Evolutionary conservation across 2,888 invertebrate species (phyloP).

Genomic region (Eupithecia subfuscata): DNA sequence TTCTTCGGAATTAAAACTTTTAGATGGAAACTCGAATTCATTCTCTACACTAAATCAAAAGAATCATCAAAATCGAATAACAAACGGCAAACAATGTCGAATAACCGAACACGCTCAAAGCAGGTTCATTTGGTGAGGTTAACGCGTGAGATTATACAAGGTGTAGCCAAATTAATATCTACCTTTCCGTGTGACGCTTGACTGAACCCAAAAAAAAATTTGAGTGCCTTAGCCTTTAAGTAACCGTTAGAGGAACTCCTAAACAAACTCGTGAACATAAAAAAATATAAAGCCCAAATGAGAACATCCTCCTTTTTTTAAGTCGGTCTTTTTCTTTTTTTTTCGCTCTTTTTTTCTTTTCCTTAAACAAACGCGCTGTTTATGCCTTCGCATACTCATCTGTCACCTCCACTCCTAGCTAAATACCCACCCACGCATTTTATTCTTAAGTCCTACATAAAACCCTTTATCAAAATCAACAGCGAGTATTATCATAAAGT

Average conservation of each 20-base stretch:
- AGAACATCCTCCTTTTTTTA: neutral
- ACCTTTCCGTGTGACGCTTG: neutral
- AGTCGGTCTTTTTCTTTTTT: too few species aligned
- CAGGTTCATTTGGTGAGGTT: slow-evolving; percentile 57
- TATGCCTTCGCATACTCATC: too few species aligned
- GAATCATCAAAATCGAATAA: too few species aligned
- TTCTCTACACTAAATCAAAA: too few species aligned
- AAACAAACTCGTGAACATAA: neutral
- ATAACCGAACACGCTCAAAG: slow-evolving; percentile 56
- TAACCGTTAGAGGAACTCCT: neutral
- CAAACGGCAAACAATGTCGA: neutral
- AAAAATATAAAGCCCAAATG: neutral
- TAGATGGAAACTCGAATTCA: too few species aligned
- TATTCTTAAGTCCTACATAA: neutral
- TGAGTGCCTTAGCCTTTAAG: neutral
- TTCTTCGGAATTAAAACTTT: too few species aligned
- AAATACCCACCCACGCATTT: neutral
- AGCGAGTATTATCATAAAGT: slow-evolving; percentile 1
- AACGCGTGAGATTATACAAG: slow-evolving; percentile 50
- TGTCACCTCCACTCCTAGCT: too few species aligned
- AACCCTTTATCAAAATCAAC: slow-evolving; percentile 4
- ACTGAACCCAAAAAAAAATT: neutral
- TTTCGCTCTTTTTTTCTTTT: too few species aligned
- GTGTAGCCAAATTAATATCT: slow-evolving; percentile 29
- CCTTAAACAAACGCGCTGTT: too few species aligned